These are phyloP conservation scores for Agonopterix alstromeriana DNA, from an alignment of 2,888 invertebrate species.

Conservation along the genomic window DNA sequence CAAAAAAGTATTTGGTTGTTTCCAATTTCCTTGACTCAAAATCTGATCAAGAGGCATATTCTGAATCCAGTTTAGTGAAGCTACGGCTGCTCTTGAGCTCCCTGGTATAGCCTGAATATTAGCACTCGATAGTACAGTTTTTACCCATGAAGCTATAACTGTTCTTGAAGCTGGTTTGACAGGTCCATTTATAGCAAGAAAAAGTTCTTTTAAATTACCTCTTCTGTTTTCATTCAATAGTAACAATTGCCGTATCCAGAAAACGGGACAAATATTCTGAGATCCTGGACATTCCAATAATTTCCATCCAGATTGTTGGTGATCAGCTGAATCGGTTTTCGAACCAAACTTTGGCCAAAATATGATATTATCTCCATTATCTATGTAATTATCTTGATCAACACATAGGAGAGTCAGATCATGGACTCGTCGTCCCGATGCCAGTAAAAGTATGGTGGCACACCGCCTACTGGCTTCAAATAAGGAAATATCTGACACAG, in stretches of 20 bases:
- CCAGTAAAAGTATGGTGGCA: background rate
- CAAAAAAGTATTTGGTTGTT: background rate
- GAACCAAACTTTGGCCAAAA: slow-evolving; percentile 4
- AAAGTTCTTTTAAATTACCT: background rate
- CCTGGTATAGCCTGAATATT: background rate
- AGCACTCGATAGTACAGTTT: background rate
- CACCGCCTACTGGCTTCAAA: background rate
- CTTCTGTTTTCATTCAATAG: background rate
- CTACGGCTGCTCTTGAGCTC: background rate
- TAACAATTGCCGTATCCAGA: background rate
- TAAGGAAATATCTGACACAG: background rate
- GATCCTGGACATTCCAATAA: too few relatives aligned
- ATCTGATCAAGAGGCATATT: background rate
- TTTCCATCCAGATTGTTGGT: background rate
- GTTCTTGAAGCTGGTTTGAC: background rate
- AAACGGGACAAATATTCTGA: background rate
- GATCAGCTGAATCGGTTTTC: background rate
- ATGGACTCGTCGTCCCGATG: slow-evolving; percentile 1
- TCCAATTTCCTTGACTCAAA: background rate
- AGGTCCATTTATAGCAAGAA: background rate
- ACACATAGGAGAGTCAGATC: slow-evolving; percentile 1
- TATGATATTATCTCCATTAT: background rate
- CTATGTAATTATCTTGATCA: background rate
- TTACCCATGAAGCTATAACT: background rate
- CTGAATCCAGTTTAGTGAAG: background rate